A percentile compares a stretch with the other conserved stretches of the same genome.
phyloP scores from a whole-genome alignment of 2,888 invertebrate genomes.

The Seira musarum region DNA sequence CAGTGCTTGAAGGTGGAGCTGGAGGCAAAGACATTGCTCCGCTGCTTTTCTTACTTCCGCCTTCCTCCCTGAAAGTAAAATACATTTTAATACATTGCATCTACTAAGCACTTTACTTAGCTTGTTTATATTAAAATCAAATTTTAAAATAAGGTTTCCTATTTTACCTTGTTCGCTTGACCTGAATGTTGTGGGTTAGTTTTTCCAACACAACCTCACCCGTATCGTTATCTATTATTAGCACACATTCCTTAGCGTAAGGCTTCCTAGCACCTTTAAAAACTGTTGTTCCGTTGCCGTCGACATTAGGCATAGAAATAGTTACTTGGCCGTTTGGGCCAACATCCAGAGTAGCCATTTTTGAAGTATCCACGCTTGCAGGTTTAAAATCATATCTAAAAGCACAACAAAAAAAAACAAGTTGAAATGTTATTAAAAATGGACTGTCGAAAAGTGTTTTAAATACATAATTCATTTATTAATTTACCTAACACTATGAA shows the following conservation, averaged over 20 bases:
- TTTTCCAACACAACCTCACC: slow-evolving; percentile 95
- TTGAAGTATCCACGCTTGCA: slow-evolving; percentile 95
- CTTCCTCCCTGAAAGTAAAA: slow-evolving; percentile 59
- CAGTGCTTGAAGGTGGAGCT: slow-evolving; percentile 20
- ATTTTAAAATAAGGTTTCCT: too few relatives aligned
- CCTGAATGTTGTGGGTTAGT: slow-evolving; percentile 91
- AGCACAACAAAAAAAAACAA: neutral
- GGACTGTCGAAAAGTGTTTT: too few relatives aligned
- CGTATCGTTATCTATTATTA: slow-evolving; percentile 92
- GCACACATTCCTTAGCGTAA: slow-evolving; percentile 94
- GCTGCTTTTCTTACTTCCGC: slow-evolving; percentile 40
- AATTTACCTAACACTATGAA: slow-evolving; percentile 66
- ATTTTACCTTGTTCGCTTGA: slow-evolving; percentile 95
- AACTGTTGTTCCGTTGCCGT: slow-evolving; percentile 93
- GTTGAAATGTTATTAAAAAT: neutral
- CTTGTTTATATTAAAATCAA: too few relatives aligned
- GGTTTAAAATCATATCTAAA: slow-evolving; percentile 96
- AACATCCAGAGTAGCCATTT: slow-evolving; percentile 92
- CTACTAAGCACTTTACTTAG: too few relatives aligned
- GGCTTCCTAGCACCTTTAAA: slow-evolving; percentile 96
- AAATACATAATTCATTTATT: neutral
- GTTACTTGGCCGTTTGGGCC: slow-evolving; percentile 86
- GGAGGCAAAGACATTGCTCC: slow-evolving; percentile 25
- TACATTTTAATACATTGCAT: too few relatives aligned
- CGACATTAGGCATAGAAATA: slow-evolving; percentile 92